These are phyloP conservation scores for Aspidiotus rigidus DNA, from an alignment of 2,888 invertebrate species.

Conservation along the genomic window DNA sequence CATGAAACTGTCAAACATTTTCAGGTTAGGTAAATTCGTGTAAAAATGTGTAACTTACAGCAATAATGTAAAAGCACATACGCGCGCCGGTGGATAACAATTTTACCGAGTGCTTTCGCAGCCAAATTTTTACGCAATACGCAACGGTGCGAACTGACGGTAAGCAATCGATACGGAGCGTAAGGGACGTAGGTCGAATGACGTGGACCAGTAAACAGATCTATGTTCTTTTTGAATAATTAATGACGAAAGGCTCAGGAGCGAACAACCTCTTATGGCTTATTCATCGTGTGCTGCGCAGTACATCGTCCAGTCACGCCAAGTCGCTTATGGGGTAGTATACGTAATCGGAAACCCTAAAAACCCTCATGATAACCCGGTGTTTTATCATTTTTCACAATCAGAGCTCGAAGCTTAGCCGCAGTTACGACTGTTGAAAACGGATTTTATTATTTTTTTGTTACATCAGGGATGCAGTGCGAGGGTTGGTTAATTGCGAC, in stretches of 20 bases:
- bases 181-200: slow-evolving; percentile 32
- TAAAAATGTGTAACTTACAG: too few species aligned
- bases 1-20: too few species aligned
- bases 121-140: slow-evolving; percentile 17
- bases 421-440: slow-evolving; percentile 1
- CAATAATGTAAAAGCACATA: too few species aligned
- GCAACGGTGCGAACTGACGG: slow-evolving; percentile 27
- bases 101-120: slow-evolving; percentile 7
- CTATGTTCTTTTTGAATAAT: slow-evolving; percentile 32
- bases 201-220: slow-evolving; percentile 30
- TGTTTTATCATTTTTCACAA: slow-evolving; percentile 25
- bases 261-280: slow-evolving; percentile 33
- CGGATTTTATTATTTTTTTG: background rate
- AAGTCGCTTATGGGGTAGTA: background rate
- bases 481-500: slow-evolving; percentile 4
- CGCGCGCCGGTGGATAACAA: background rate
- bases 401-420: slow-evolving; percentile 14
- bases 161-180: slow-evolving; percentile 22
- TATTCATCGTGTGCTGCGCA: slow-evolving; percentile 30
- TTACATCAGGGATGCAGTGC: background rate
- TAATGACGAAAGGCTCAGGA: slow-evolving; percentile 32
- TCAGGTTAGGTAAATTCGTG: too few species aligned
- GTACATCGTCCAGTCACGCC: slow-evolving; percentile 27
- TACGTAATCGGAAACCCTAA: slow-evolving; percentile 29
- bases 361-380: slow-evolving; percentile 15